Percentiles rank a stretch among this genome's conserved stretches.
phyloP scores from a whole-genome alignment of 2,113 vertebrate genomes.

The Dasyornis broadbenti region DNA sequence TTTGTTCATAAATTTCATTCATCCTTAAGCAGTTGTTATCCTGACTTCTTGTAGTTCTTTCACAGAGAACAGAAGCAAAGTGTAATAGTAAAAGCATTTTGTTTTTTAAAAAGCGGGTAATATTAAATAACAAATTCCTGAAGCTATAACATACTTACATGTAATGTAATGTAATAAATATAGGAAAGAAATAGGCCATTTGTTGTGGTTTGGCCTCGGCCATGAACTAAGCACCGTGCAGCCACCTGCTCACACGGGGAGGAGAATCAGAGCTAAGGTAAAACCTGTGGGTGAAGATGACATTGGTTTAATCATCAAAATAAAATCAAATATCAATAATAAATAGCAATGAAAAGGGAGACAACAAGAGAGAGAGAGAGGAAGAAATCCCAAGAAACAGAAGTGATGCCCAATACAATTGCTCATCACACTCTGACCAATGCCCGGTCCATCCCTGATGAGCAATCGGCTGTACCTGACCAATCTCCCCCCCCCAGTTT shows the following conservation, averaged over 20 bases:
- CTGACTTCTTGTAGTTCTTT: background rate
- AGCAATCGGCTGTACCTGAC: background rate
- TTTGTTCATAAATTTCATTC: background rate
- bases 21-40: background rate
- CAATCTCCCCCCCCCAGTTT: background rate
- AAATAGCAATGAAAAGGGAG: background rate
- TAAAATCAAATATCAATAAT: background rate
- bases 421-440: background rate
- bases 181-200: background rate
- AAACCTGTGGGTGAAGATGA: background rate
- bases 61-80: background rate
- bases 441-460: rapidly evolving
- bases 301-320: background rate
- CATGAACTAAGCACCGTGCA: rapidly evolving
- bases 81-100: background rate
- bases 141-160: background rate
- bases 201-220: background rate
- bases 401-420: background rate
- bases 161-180: background rate
- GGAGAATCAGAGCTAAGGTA: background rate
- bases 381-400: background rate
- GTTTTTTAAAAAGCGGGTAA: background rate
- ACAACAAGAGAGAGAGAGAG: background rate
- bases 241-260: background rate
- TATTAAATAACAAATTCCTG: background rate